Conservation (phyloP, 1,140 invertebrate genomes). For the Cyclina sinensis region DNA sequence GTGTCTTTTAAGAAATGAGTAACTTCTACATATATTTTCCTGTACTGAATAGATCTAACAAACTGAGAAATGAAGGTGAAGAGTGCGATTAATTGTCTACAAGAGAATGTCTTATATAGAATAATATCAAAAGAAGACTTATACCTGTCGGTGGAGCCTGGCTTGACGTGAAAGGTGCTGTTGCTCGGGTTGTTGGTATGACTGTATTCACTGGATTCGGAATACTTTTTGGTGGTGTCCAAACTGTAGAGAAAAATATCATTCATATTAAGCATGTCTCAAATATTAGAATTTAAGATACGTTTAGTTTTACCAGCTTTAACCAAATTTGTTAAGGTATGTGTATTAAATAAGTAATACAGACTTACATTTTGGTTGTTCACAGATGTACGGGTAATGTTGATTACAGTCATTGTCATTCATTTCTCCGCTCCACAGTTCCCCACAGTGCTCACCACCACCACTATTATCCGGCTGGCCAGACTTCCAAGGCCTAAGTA, state of each 20-base stretch:
- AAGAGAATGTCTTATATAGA: too few relatives aligned
- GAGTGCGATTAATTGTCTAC: too few relatives aligned
- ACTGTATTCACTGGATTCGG: constrained; percentile 31
- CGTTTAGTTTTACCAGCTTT: too few relatives aligned
- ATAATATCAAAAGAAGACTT: too few relatives aligned
- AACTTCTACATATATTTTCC: too few relatives aligned
- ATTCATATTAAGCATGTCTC: too few relatives aligned
- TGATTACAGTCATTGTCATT: constrained; percentile 66
- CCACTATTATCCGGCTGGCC: constrained; percentile 55
- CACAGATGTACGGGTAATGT: constrained; percentile 65
- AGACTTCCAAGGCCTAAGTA: constrained; percentile 50
- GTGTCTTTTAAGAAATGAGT: too few relatives aligned
- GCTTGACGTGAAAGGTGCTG: constrained; percentile 4
- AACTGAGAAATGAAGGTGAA: too few relatives aligned
- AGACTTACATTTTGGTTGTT: constrained; percentile 65
- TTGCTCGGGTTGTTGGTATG: neutral
- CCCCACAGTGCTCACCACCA: constrained; percentile 57
- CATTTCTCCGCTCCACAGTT: constrained; percentile 58
- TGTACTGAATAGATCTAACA: too few relatives aligned
- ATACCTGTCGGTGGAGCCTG: constrained; percentile 38
- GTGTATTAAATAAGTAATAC: too few relatives aligned
- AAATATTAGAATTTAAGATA: too few relatives aligned
- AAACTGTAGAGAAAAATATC: constrained; percentile 51
- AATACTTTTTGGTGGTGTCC: constrained; percentile 51
- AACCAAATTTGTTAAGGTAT: too few relatives aligned